Evolutionary conservation across 2,888 invertebrate genomes (phyloP).

Genomic region (Cynaeus angustus): DNA sequence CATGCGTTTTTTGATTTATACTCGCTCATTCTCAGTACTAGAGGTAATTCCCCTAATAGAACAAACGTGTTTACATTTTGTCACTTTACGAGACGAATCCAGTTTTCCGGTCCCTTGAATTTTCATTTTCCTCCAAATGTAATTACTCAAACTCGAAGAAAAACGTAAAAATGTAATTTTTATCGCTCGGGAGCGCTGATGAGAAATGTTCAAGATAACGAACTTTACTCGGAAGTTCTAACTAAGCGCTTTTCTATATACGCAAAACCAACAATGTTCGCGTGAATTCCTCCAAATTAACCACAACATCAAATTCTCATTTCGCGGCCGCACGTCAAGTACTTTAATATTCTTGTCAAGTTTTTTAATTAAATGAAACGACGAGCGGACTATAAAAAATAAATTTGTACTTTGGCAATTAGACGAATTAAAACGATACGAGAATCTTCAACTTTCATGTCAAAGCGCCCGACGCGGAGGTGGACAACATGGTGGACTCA

Average conservation of each 20-base stretch:
- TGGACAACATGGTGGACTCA: too few relatives aligned
- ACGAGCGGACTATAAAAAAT: not conserved
- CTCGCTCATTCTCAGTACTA: too few relatives aligned
- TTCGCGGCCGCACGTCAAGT: constrained; percentile 12
- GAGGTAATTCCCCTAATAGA: too few relatives aligned
- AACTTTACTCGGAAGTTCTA: constrained; percentile 12
- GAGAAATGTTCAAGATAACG: constrained; percentile 16
- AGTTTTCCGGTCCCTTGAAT: constrained; percentile 3
- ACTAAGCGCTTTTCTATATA: constrained; percentile 27
- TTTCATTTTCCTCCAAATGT: constrained; percentile 4
- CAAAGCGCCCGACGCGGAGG: too few relatives aligned
- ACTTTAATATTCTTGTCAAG: constrained; percentile 21
- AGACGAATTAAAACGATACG: constrained; percentile 4
- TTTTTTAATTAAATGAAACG: constrained; percentile 26
- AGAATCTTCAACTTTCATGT: too few relatives aligned
- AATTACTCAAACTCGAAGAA: constrained; percentile 12
- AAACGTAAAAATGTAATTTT: constrained; percentile 11
- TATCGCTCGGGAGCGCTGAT: constrained; percentile 10
- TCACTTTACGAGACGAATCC: not conserved
- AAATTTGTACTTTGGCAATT: constrained; percentile 9
- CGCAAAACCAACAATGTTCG: constrained; percentile 4
- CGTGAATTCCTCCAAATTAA: constrained; percentile 32
- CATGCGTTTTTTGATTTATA: too few relatives aligned
- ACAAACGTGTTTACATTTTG: not conserved
- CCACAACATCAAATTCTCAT: constrained; percentile 25